A percentile compares a stretch with the other conserved stretches of the same genome.
These are phyloP conservation scores for Centropus unirufus DNA, from an alignment of 2,113 vertebrate genomes.

Conservation along the genomic window DNA sequence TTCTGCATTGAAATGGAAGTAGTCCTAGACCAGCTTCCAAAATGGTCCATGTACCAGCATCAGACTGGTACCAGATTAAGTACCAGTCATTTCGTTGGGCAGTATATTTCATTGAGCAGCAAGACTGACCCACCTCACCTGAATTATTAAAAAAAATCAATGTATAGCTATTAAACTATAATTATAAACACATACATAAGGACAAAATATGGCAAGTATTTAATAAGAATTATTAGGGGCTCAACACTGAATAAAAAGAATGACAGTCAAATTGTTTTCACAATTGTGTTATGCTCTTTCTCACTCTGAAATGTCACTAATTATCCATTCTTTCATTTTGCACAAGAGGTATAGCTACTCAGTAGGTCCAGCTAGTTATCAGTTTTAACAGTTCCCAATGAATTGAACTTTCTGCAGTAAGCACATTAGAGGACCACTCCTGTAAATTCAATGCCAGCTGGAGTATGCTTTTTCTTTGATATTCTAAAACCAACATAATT, in stretches of 20 bases:
- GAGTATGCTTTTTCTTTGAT: not conserved
- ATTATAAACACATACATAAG: not conserved
- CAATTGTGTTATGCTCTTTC: not conserved
- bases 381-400: not conserved
- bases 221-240: not conserved
- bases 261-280: not conserved
- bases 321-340: not conserved
- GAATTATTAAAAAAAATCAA: not conserved
- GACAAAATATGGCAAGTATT: not conserved
- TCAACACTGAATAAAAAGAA: not conserved
- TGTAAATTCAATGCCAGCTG: slow-evolving; percentile 8
- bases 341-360: not conserved
- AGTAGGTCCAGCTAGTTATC: not conserved
- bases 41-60: not conserved
- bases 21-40: not conserved
- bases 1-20: not conserved
- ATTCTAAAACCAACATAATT: slow-evolving; percentile 35
- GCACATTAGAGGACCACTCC: not conserved
- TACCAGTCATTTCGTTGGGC: not conserved
- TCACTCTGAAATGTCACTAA: not conserved
- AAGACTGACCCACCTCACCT: not conserved
- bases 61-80: not conserved
- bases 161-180: not conserved
- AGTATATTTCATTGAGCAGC: not conserved
- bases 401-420: not conserved